Conservation (phyloP, 1,140 invertebrate species). For the Papilio aristodemus region DNA sequence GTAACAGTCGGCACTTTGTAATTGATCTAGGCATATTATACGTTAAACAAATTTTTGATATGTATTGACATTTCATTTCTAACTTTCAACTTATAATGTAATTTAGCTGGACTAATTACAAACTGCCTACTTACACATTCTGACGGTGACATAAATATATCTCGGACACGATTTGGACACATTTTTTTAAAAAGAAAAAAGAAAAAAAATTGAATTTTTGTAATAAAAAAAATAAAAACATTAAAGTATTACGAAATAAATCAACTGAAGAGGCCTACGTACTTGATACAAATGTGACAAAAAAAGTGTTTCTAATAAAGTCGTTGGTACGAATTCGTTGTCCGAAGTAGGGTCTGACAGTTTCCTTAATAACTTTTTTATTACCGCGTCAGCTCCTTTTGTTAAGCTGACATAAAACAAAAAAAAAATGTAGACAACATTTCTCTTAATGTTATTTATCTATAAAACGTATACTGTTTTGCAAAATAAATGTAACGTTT, state of each 20-base stretch:
- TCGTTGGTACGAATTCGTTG: conserved; percentile 5
- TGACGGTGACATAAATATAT: too few relatives aligned
- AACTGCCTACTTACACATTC: too few relatives aligned
- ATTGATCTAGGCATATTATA: too few relatives aligned
- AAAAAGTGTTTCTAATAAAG: conserved; percentile 20
- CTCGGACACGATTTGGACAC: too few relatives aligned
- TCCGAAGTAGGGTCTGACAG: conserved; percentile 19
- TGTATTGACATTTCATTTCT: too few relatives aligned
- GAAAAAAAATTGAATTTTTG: neutral
- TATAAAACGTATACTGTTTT: neutral
- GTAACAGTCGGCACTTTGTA: too few relatives aligned
- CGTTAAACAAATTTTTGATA: too few relatives aligned
- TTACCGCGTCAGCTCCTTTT: conserved; percentile 12
- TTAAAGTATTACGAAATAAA: neutral
- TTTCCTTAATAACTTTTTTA: conserved; percentile 20
- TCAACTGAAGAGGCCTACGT: neutral
- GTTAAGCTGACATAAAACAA: conserved; percentile 12
- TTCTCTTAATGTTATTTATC: conserved; percentile 1
- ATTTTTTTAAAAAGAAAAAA: too few relatives aligned
- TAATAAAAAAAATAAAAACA: neutral
- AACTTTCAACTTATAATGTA: too few relatives aligned
- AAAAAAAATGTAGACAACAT: neutral
- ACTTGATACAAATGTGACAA: conserved; percentile 2
- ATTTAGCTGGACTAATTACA: too few relatives aligned
- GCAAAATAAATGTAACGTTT: neutral